phyloP scores from a whole-genome alignment of 1,140 invertebrate species.

The Aphelenchoides avenae region DNA sequence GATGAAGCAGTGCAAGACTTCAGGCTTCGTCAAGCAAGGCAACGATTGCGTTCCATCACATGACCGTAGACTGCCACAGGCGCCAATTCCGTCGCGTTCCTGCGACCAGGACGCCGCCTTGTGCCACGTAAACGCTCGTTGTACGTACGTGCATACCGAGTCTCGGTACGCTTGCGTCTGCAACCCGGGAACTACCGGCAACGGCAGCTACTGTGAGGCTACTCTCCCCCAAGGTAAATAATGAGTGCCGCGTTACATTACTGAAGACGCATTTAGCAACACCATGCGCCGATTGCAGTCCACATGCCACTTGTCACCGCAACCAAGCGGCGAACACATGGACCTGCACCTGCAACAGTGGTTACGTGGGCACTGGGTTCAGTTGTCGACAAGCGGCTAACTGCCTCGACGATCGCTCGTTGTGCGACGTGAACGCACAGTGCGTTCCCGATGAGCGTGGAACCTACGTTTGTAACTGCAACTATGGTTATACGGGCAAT shows the following conservation, averaged over 20 bases:
- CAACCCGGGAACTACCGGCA: constrained; percentile 27
- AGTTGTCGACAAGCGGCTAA: constrained; percentile 25
- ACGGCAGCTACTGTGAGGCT: too few species aligned
- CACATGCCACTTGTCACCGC: background rate
- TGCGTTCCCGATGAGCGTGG: constrained; percentile 58
- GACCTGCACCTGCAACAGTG: too few species aligned
- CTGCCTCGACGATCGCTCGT: constrained; percentile 46
- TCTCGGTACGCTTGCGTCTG: too few species aligned
- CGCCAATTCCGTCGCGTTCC: background rate
- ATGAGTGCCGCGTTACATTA: too few species aligned
- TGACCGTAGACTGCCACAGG: constrained; percentile 1
- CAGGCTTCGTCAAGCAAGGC: constrained; percentile 7
- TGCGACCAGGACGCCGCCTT: constrained; percentile 24
- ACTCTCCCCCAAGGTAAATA: too few species aligned
- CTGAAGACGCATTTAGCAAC: too few species aligned
- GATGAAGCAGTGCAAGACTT: constrained; percentile 11
- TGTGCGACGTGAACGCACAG: constrained; percentile 60
- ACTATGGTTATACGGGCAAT: constrained; percentile 61
- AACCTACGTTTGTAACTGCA: constrained; percentile 61
- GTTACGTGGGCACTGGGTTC: too few species aligned
- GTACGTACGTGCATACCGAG: too few species aligned
- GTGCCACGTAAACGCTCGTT: too few species aligned
- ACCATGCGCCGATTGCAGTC: too few species aligned
- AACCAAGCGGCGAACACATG: too few species aligned
- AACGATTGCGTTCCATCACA: constrained; percentile 10